Conservation (phyloP, 2,888 invertebrate species). For the Lasioglossum calceatum region DNA sequence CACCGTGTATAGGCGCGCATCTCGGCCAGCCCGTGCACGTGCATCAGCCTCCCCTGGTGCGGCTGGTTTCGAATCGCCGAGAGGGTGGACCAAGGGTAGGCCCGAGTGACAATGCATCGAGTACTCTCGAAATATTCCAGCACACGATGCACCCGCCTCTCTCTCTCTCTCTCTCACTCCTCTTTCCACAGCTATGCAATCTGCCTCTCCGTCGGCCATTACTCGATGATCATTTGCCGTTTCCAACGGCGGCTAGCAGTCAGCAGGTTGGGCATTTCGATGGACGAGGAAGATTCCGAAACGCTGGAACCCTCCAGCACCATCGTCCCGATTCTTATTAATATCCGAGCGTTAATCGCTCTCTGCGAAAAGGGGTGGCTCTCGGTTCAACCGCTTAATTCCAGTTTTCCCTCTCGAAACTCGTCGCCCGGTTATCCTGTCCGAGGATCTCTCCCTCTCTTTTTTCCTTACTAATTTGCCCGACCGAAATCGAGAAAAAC, state of each 20-base stretch:
- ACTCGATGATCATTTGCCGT: constrained; percentile 71
- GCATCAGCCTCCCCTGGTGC: constrained; percentile 57
- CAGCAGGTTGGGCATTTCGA: constrained; percentile 44
- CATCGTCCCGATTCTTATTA: neutral
- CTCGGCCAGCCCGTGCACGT: constrained; percentile 61
- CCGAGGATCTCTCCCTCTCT: constrained; percentile 42
- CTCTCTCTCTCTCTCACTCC: constrained; percentile 20
- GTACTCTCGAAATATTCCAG: constrained; percentile 75
- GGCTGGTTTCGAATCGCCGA: constrained; percentile 71
- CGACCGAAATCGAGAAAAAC: constrained; percentile 74
- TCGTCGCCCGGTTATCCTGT: constrained; percentile 51
- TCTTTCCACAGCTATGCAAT: neutral
- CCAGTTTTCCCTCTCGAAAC: constrained; percentile 19
- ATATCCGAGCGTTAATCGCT: constrained; percentile 20
- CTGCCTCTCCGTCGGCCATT: constrained; percentile 58
- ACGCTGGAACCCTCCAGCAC: neutral
- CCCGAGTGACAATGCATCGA: constrained; percentile 75
- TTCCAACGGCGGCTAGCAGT: constrained; percentile 55
- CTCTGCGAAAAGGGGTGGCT: constrained; percentile 1
- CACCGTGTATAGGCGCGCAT: constrained; percentile 65
- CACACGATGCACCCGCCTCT: constrained; percentile 60
- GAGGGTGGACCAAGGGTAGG: constrained; percentile 69
- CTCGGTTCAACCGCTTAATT: constrained; percentile 39
- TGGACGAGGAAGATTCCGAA: constrained; percentile 30
- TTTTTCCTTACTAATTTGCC: constrained; percentile 76